phyloP scores from a whole-genome alignment of 1,140 invertebrate species.

The Orchesella cincta region DNA sequence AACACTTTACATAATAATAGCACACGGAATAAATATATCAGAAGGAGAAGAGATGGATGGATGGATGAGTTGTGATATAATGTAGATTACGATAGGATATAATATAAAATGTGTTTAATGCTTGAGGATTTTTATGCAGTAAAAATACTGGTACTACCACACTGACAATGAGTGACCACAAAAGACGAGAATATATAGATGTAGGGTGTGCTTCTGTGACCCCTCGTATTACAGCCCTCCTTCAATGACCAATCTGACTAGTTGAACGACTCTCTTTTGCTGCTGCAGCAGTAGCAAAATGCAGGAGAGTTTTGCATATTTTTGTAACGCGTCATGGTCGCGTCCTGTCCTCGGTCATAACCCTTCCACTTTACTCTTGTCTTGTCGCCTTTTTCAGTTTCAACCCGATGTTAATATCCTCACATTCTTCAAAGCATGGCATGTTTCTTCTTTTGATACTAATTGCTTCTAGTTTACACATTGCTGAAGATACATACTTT shows the following conservation, averaged over 20 bases:
- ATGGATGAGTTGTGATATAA: too few relatives aligned
- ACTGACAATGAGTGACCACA: not conserved
- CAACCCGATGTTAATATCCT: too few relatives aligned
- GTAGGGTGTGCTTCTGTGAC: not conserved
- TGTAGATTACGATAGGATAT: too few relatives aligned
- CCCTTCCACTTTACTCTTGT: not conserved
- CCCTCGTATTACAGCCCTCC: too few relatives aligned
- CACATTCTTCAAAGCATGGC: too few relatives aligned
- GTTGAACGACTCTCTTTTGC: not conserved
- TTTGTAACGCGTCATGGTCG: slow-evolving; percentile 1
- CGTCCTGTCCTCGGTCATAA: slow-evolving; percentile 13
- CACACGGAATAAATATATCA: too few relatives aligned
- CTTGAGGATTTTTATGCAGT: not conserved
- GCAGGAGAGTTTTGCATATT: not conserved
- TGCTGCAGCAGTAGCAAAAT: not conserved
- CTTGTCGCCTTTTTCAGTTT: not conserved
- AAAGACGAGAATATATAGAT: not conserved
- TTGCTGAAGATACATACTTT: too few relatives aligned
- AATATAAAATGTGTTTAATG: too few relatives aligned
- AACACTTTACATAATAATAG: too few relatives aligned
- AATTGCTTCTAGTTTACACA: too few relatives aligned
- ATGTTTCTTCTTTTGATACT: too few relatives aligned
- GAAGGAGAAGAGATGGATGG: too few relatives aligned
- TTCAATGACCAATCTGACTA: slow-evolving; percentile 5
- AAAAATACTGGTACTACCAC: not conserved